Evolutionary conservation across 2,113 vertebrate genomes (phyloP), one percentile per base, ranked within the genome.

Genomic region (Morone chrysops): DNA sequence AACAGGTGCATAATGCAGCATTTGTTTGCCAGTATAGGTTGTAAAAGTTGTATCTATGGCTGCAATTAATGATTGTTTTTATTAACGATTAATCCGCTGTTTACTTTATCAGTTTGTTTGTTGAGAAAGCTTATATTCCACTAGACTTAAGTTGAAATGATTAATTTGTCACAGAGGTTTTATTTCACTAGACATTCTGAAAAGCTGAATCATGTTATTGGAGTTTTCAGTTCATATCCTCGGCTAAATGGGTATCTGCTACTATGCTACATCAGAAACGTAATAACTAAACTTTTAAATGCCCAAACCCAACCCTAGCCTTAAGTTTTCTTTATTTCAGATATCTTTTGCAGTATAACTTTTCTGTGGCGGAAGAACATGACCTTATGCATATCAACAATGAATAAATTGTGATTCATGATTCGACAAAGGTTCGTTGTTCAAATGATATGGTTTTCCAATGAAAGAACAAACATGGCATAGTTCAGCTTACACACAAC

Each of bases 381-480:
- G 4, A 47, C 25, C 11, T 20, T 41, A 56, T 81, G 53, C 65
- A 22, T 14, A 40, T 40, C n/a, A 31, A 57, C 8, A 62, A 50
- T 47, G 36, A 59, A 38, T 38, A 63, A 8, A 25, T 51, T 59
- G 22, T 63, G 40, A 50, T 56, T 61, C 36, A 48, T 45, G 17
- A 73, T 43, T 18, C 22, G 50, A 57, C n/a, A 78, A 41, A 70
- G 61, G 38, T 22, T 75, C 56, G 51, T 22, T 78, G 67, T 80
- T 74, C 20, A 11, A 25, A 43, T 9, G 20, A 6, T 20, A 12
- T 8, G 18, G 38, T 61, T 78, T 72, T 36, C 38, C 56, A 36
- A 8, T 14, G 22, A 59, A 48, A 45, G 43, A 62, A 72, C 60
- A 53, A 17, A 59, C 36, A 31, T 3, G 41, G 18, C 11, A 47